These are phyloP conservation scores for Calliphora vicina DNA, from an alignment of 1,140 invertebrate genomes.

Conservation along the genomic window DNA sequence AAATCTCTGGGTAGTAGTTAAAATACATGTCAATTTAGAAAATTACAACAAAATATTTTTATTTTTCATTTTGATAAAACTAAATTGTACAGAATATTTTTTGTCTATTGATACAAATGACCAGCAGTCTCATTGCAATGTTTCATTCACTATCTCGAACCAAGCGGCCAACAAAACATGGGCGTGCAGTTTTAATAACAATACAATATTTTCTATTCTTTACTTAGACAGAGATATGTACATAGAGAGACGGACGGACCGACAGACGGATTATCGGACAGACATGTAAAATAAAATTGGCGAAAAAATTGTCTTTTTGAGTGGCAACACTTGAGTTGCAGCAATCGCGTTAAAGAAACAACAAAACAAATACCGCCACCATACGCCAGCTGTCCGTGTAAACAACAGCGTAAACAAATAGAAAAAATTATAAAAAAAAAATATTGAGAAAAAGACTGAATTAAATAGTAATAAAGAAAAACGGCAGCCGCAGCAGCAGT, in stretches of 20 bases:
- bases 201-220: conserved; percentile 5
- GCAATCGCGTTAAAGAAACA: neutral
- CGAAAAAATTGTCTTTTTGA: neutral
- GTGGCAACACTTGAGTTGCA: conserved; percentile 12
- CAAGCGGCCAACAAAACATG: neutral
- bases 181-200: conserved; percentile 1
- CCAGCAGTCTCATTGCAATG: neutral
- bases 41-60: conserved; percentile 31
- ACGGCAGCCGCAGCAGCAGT: neutral
- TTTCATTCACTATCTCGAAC: neutral
- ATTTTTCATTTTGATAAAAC: conserved; percentile 24
- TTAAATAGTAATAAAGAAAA: neutral
- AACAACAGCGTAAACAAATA: conserved; percentile 34
- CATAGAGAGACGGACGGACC: neutral
- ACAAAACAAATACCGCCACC: conserved; percentile 6
- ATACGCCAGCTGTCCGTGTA: conserved; percentile 36
- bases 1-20: conserved; percentile 23
- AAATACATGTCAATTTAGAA: conserved; percentile 34
- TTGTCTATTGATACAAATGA: conserved; percentile 1
- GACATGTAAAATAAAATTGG: neutral
- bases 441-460: neutral
- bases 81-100: conserved; percentile 19
- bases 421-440: neutral
- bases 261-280: neutral
- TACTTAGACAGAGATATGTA: neutral